phyloP scores from a whole-genome alignment of 2,113 vertebrate genomes.

The Alouatta palliata region DNA sequence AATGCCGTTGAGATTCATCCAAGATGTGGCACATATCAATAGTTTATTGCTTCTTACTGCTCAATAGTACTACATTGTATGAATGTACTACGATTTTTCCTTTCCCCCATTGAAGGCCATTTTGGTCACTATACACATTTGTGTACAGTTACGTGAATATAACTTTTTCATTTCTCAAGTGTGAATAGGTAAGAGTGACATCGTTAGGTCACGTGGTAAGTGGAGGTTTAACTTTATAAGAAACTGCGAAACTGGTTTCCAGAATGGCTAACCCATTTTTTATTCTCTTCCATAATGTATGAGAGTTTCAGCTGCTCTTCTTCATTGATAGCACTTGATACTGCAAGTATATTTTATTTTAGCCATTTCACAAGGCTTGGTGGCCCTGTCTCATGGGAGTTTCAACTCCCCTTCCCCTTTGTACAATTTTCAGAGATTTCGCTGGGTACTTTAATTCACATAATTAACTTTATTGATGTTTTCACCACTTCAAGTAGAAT shows the following conservation, averaged over 20 bases:
- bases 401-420: background rate
- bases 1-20: background rate
- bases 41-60: background rate
- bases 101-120: background rate
- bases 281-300: background rate
- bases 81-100: background rate
- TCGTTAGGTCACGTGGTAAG: background rate
- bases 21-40: background rate
- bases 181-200: background rate
- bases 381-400: background rate
- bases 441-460: background rate
- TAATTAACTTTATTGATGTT: background rate
- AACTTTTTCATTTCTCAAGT: background rate
- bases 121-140: background rate
- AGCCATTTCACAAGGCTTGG: background rate
- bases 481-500: background rate
- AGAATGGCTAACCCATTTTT: background rate
- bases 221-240: background rate
- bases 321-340: background rate
- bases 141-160: background rate
- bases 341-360: background rate
- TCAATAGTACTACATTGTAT: background rate
- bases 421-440: background rate
- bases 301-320: background rate
- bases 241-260: background rate